Conservation (phyloP, 2,113 vertebrate species). For the Coptodon bakossiorum region DNA sequence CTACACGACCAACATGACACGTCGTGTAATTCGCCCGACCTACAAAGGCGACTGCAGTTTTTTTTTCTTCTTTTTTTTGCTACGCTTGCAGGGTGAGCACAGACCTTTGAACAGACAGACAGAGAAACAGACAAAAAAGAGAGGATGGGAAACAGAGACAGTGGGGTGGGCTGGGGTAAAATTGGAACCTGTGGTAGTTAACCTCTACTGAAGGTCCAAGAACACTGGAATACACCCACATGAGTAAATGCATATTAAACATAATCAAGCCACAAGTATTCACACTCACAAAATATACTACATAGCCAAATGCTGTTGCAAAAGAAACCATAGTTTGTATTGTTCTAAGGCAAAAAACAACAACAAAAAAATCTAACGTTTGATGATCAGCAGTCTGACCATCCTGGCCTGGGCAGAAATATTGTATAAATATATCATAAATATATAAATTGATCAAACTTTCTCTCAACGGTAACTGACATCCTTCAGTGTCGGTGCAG, state of each 20-base stretch:
- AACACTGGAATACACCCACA: slow-evolving; percentile 1
- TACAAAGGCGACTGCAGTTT: slow-evolving; percentile 51
- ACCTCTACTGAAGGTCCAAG: slow-evolving; percentile 26
- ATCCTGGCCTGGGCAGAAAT: not conserved
- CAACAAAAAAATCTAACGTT: not conserved
- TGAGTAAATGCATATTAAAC: not conserved
- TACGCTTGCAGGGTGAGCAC: slow-evolving; percentile 5
- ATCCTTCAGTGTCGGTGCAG: not conserved
- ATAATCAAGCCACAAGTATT: not conserved
- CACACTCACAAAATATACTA: not conserved
- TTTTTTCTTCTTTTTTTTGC: slow-evolving; percentile 33
- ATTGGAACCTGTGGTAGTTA: not conserved
- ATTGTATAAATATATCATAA: not conserved
- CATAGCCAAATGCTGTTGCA: not conserved
- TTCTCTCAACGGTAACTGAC: not conserved
- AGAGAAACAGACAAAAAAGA: not conserved
- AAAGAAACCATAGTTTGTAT: not conserved
- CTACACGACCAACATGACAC: slow-evolving; percentile 63
- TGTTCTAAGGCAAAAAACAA: not conserved
- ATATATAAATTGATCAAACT: not conserved
- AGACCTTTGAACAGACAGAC: not conserved
- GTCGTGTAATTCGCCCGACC: slow-evolving; percentile 63
- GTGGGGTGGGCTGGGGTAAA: not conserved
- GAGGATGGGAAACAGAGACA: not conserved
- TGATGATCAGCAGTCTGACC: not conserved